These are phyloP conservation scores for Aplodontia rufa DNA, from an alignment of 2,113 vertebrate genomes.

Conservation along the genomic window DNA sequence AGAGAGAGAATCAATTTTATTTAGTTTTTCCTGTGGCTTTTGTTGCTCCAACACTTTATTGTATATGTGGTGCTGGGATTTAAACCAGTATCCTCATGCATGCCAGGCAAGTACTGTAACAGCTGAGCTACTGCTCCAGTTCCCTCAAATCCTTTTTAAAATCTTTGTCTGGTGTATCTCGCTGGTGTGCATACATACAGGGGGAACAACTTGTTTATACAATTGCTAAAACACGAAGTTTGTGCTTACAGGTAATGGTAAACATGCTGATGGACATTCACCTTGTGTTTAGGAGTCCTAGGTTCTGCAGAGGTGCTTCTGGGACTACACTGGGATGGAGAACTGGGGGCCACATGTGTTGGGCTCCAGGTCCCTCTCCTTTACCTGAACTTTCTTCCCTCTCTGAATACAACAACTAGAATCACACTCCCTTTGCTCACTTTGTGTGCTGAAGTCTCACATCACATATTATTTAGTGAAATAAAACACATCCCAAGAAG, in stretches of 20 bases:
- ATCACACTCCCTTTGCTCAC: neutral
- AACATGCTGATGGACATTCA: neutral
- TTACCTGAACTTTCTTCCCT: neutral
- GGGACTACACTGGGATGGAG: neutral
- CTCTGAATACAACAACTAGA: too few species aligned
- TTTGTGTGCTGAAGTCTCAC: neutral
- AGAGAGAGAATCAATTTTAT: too few species aligned
- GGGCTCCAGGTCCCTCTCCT: rapidly evolving
- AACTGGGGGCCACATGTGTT: neutral
- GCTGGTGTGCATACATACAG: neutral
- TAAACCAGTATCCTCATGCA: too few species aligned
- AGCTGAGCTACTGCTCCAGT: too few species aligned
- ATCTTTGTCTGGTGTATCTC: neutral
- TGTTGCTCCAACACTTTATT: too few species aligned
- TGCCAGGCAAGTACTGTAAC: too few species aligned
- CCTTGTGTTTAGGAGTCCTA: neutral
- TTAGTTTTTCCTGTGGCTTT: too few species aligned
- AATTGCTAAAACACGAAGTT: neutral
- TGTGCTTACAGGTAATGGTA: neutral
- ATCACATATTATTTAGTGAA: neutral
- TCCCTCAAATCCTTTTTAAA: too few species aligned
- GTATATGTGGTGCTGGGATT: too few species aligned
- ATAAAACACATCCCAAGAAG: neutral
- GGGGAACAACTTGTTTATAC: neutral
- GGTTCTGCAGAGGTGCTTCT: neutral